Percentiles rank a stretch among this genome's conserved stretches.
Conservation (phyloP, 1,140 invertebrate species). For the Holcopasites calliopsidis region DNA sequence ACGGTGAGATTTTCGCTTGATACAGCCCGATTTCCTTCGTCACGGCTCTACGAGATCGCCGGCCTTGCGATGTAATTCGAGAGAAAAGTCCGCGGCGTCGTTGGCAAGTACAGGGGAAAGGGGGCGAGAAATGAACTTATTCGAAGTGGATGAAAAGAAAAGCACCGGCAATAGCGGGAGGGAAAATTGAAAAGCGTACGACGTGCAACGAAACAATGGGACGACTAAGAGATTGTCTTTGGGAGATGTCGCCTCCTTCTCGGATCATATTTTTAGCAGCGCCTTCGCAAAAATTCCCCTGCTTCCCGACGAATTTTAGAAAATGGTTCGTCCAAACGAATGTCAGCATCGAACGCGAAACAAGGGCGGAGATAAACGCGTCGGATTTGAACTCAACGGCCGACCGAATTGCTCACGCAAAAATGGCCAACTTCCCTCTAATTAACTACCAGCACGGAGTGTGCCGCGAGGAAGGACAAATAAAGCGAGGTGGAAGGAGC, state of each 20-base stretch:
- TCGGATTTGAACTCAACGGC: background rate
- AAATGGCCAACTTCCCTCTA: background rate
- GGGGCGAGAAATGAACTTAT: background rate
- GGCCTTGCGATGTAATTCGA: constrained; percentile 34
- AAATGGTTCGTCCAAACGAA: too few relatives aligned
- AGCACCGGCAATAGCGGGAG: constrained; percentile 25
- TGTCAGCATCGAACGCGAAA: too few relatives aligned
- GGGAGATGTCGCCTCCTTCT: background rate
- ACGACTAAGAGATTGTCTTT: constrained; percentile 25
- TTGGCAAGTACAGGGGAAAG: background rate
- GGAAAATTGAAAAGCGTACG: constrained; percentile 32
- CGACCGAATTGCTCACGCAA: background rate
- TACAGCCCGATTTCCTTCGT: constrained; percentile 31
- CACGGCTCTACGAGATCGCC: constrained; percentile 24
- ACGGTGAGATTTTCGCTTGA: constrained; percentile 21
- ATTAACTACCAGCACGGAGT: background rate
- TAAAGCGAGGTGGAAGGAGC: background rate
- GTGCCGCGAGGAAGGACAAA: background rate
- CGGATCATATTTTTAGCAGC: background rate
- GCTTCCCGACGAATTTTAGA: background rate
- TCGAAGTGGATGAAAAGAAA: constrained; percentile 39
- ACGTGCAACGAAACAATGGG: constrained; percentile 4
- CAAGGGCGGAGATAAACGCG: background rate
- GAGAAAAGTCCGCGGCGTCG: constrained; percentile 8
- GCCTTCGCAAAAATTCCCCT: background rate